Base-by-base conservation (phyloP, 1,140 invertebrate species). In the Ephestia elutella region DNA sequence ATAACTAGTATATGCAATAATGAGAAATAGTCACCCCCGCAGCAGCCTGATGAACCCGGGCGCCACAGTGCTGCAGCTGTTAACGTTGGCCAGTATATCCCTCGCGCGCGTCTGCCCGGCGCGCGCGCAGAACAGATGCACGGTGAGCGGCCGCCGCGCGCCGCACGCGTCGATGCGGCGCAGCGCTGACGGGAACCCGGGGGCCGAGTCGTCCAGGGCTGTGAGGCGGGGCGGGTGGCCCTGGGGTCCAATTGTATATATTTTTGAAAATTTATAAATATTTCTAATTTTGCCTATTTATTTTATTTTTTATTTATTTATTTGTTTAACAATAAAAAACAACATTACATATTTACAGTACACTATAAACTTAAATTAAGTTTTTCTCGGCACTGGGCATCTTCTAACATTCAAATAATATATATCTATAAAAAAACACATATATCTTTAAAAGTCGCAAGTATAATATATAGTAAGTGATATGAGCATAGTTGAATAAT, bases 41-140 rank as follows among this genome's bases (percentile, higher is more conserved):
- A 89, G 66, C 83, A 88, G 87, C 17, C 73, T 62, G 0, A 87
- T 30, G 58, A 84, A 89, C 21, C 67, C 81, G 0, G 68, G 71
- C 44, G 76, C 71, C 56, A 79, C 63, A 3, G 66, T 60, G 18
- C 63, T 28, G 10, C 55, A 15, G 19, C 53, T 49, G 44, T 53
- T 28, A 8, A 89, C 86, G 90, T 98, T 99, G 15, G 90, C 90
- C 11, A 99, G 89, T 63, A 99, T 97, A 62, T 98, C 95, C 50
- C 92, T 81, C 0, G 93, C 89, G 54, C 84, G 86, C 61, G 91
- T 92, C 86, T 99, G 97, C 0, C 95, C 95, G 49, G 95, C 92
- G 80, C 95, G 94, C 0, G 97, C 96, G 82, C 99, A 99, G 89
- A 99, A 98, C 62, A 99, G 91, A 82, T 98, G 96, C 63, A 96